Conservation (phyloP, 2,797 vertebrate species). For the Myotis daubentonii region DNA sequence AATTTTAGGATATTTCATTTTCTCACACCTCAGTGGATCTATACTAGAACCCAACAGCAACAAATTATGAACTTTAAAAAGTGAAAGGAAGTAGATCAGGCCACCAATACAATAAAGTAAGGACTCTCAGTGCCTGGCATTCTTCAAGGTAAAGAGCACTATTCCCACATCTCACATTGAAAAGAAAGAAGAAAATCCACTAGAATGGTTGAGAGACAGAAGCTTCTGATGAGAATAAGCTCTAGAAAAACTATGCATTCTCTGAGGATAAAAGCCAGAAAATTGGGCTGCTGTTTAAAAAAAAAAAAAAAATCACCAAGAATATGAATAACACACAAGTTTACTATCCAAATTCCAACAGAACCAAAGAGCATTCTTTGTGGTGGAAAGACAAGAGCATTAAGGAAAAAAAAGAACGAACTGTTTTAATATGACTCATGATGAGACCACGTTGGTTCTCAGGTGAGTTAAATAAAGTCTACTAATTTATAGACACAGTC, state of each 20-base stretch:
- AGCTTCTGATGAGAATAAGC: not conserved
- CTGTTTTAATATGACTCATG: not conserved
- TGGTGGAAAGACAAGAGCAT: not conserved
- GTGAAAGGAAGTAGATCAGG: not conserved
- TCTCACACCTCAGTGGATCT: conserved; percentile 15
- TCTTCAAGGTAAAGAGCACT: not conserved
- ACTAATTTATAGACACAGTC: not conserved
- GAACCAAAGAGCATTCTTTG: not conserved
- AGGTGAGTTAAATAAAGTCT: not conserved
- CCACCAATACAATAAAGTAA: not conserved
- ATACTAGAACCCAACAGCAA: conserved; percentile 3
- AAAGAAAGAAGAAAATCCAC: conserved; percentile 6
- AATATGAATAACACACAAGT: not conserved
- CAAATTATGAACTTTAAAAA: conserved; percentile 9
- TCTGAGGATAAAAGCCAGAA: conserved; percentile 9
- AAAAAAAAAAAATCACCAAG: not conserved
- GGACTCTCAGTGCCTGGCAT: not conserved
- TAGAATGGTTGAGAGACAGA: not conserved
- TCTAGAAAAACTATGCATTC: not conserved
- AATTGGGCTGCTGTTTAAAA: not conserved
- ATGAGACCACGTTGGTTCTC: not conserved
- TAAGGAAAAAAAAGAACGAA: not conserved
- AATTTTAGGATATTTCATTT: conserved; percentile 41
- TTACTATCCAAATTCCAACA: not conserved
- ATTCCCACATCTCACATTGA: not conserved